Base-by-base conservation (phyloP, 2,888 invertebrate species). In the Neocrepidodera transversa region DNA sequence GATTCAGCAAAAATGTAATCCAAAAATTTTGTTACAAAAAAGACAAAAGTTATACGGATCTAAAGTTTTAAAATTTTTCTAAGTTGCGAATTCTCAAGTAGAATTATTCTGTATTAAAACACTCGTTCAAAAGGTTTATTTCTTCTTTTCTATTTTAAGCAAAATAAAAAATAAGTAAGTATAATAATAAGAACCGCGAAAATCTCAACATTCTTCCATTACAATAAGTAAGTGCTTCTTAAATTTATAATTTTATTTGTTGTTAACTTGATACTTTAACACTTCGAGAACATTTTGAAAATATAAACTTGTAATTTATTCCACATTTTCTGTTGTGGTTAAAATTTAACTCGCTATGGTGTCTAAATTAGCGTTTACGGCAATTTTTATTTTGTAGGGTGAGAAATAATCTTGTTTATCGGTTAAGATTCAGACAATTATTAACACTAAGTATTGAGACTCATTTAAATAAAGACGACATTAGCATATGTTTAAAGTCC, bases 401-500 rank as follows among this genome's bases (percentile, higher is more conserved):
- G 40, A 14, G 40, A 40, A 40, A 40, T 16, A 40, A 17, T 40
- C 40, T 40, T 40, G 16, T 40, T 40, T 40, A 40, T 18, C 16
- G 8, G 16, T 18, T 5, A 16, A 13, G 8, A 16, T 6, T 11
- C 40, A 18, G 40, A 18, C 40, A 40, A 40, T 40, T 18, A 40
- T 40, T 40, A n/a, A 40, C 16, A 16, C 40, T 40, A 40, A 40
- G n/a, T 40, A 40, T 40, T 16, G 40, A 10, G 40, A 3, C 40
- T 40, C 10, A 40, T 40, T 40, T 40, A 40, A 40, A 40, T 40
- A 40, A 40, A 40, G 13, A 40, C 16, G 40, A 40, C 40, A 40
- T 40, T 40, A 40, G 40, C 40, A 40, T 40, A 40, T 40, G 13
- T 16, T 40, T 40, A 40, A 40, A 40, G 14, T 40, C 40, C 40